Evolutionary conservation across 2,888 invertebrate species (phyloP).

Genomic region (Pasiphila rectangulata): DNA sequence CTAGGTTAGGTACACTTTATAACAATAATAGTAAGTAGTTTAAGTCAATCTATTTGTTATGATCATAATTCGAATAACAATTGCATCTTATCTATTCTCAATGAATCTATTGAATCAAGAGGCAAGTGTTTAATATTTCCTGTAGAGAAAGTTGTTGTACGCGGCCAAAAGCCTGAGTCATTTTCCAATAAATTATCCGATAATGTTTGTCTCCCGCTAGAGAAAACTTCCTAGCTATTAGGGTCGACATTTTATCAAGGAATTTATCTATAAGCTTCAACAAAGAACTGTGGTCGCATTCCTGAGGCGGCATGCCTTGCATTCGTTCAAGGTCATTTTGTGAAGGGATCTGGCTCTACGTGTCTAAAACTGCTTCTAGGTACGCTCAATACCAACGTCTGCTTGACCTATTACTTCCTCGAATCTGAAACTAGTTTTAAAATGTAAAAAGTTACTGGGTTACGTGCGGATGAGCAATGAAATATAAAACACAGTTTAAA

Average conservation of each 20-base stretch:
- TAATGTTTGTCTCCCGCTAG: constrained; percentile 9
- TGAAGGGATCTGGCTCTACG: constrained; percentile 61
- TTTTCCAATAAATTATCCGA: constrained; percentile 17
- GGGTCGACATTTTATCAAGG: constrained; percentile 34
- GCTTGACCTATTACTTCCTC: constrained; percentile 35
- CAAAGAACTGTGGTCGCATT: constrained; percentile 69
- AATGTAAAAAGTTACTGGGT: constrained; percentile 22
- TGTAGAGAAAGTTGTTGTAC: neutral
- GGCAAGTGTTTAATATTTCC: neutral
- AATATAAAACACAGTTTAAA: too few species aligned
- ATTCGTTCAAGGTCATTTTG: constrained; percentile 67
- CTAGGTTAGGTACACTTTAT: too few species aligned
- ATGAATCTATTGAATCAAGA: neutral
- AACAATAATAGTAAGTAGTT: too few species aligned
- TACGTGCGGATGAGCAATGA: too few species aligned
- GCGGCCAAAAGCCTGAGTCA: constrained; percentile 13
- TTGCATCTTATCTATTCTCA: too few species aligned
- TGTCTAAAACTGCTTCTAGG: constrained; percentile 33
- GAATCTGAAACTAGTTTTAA: constrained; percentile 26
- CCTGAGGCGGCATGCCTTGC: constrained; percentile 62
- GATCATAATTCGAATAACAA: neutral
- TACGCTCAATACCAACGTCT: constrained; percentile 22
- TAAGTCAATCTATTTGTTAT: too few species aligned
- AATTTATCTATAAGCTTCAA: constrained; percentile 50
- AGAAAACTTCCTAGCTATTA: constrained; percentile 19